Base-by-base conservation (phyloP, 2,888 invertebrate genomes). In the Eupeodes latifasciatus region DNA sequence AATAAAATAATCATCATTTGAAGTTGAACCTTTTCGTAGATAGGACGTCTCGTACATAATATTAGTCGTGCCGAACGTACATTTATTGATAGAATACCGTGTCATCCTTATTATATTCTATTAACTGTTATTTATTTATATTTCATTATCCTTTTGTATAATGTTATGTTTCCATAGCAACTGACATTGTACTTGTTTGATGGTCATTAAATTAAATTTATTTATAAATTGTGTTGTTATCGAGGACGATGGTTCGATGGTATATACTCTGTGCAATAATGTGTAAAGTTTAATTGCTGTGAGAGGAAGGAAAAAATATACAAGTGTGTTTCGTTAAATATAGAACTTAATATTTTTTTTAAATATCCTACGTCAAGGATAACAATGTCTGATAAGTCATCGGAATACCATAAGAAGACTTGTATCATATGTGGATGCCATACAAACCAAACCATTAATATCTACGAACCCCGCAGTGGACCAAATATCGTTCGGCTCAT, bases 361-460 rank as follows among this genome's bases (percentile, higher is more conserved):
- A 27, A 27, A 27, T 47, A 19, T 51, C 16, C 40, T 27, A 34
- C 40, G 67, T 36, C 57, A 59, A 77, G 55, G 81, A 77, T 61
- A 79, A 88, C 75, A 82, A 91, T 91, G 91, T 91, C 91, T 27
- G 91, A 91, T 75, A 91, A 91, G 83, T 89, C 91, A 72, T 90
- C 91, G 88, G 92, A 93, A 90, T 93, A 92, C 90, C 91, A 93
- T 84, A 93, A 93, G 90, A 92, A 92, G 90, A 93, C 93, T 90
- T 93, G 93, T 91, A 92, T 93, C 86, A 93, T 93, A 82, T 93
- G 93, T 82, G 93, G 93, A 89, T 93, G 93, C 90, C 93, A 93
- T 87, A 93, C 93, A 27, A 93, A 92, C 80, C 92, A 92, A 90
- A 92, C 93, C 53, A 93, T 93, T 82, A 93, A 93, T 90, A 93